Evolutionary conservation across 2,888 invertebrate genomes (phyloP), one percentile per base, ranked within the genome.

Genomic region (Hybos culiciformis): DNA sequence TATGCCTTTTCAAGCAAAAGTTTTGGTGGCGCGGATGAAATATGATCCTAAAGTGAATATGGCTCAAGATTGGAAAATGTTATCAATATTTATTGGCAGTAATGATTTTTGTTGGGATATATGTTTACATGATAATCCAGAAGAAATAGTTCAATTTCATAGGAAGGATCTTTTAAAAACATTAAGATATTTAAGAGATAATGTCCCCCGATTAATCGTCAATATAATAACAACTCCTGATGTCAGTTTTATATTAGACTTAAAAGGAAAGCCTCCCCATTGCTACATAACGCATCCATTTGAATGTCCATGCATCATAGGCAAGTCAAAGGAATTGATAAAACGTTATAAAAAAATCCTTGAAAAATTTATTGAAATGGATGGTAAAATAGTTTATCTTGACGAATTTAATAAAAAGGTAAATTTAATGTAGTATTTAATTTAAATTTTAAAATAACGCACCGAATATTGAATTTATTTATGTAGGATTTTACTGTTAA

Each of bases 41-140:
- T 60, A 56, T 6, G 73, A 77, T 59, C 61, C 66, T 6, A 59
- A 68, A 36, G 71, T 77, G 3, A 66, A 78, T 47, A 48, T 76
- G 41, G 59, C 70, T 6, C 63, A 67, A 14, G 69, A 78, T 52
- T 78, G 78, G 78, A 78, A 78, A 63, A 70, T 78, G 53, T 58
- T 78, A 9, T 72, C 72, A 0, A 45, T 77, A 9, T 64, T 76
- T 53, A 72, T 78, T 34, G 77, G 78, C 15, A 59, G 68, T 24
- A 79, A 79, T 55, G 77, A 79, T 52, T 73, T 78, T 52, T 78
- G 78, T 48, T 43, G 60, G 2, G 69, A 75, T 39, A 61, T 74
- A 24, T 78, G 78, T 49, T 72, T 60, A 48, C 46, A 58, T 17
- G 47, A 63, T 7, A 58, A 71, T 39, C 63, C 68, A 0, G 61